Base-by-base conservation (phyloP, 1,140 invertebrate genomes). In the Tenebrio molitor region DNA sequence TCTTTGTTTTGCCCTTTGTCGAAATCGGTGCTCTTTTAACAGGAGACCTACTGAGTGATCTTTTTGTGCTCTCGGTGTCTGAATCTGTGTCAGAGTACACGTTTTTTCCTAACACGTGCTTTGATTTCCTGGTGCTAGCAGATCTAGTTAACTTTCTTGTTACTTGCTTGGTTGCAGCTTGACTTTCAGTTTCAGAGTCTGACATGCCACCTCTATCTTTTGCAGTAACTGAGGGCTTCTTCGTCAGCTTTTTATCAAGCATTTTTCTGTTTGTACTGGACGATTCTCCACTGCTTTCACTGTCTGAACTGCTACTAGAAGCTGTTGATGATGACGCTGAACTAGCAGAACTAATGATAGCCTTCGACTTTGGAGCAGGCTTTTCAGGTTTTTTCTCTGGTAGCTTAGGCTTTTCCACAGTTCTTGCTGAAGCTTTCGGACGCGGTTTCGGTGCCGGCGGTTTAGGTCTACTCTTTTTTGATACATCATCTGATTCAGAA, bases 401-500 rank as follows among this genome's bases (percentile, higher is more conserved):
- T 6, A 71, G 14, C 67, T 80, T 79, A n/a, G 78, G 42, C 67
- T 82, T 81, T 36, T 80, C 78, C 63, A 79, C 74, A 12, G 76
- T 71, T 70, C 79, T 78, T 4, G 81, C 75, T 15, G 79, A 73
- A 42, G 80, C 81, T 79, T 81, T 84, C 63, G 76, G 80, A 75
- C 77, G 66, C 6, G 82, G 80, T 76, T 84, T 80, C 14, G 72
- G 75, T 66, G 58, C 63, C 8, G 53, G 23, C 3, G 64, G 53
- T 69, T 74, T 77, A 15, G 68, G 63, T 19, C 42, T 44, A 58
- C 71, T 70, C 10, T 71, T 72, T 12, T 77, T 75, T 69, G 67
- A 17, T 66, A 70, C 70, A 73, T 74, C 25, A 73, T 92, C 91
- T 70, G 91, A 92, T 82, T 92, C 91, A 23, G 91, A 92, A 81